Percentiles rank a stretch among this genome's conserved stretches.
These are phyloP conservation scores for Brachionus plicatilis DNA, from an alignment of 1,140 invertebrate genomes.

Conservation along the genomic window DNA sequence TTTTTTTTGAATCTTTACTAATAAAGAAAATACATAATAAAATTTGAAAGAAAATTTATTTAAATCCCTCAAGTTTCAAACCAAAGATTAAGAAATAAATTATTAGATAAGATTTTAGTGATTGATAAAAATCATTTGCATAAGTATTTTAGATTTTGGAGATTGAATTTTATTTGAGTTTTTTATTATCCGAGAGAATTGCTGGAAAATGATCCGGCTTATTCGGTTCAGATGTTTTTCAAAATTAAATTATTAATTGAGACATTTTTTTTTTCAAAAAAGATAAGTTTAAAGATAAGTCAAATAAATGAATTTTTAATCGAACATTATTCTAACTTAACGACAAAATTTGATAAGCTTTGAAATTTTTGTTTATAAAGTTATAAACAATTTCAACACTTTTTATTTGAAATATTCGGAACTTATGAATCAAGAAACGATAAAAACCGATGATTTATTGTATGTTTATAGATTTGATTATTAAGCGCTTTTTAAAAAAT, in stretches of 20 bases:
- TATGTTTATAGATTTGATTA: slow-evolving; percentile 31
- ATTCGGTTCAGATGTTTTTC: background rate
- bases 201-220: background rate
- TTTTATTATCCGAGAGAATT: background rate
- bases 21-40: no score
- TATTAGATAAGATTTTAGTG: background rate
- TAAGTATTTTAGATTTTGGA: background rate
- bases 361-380: background rate
- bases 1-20: no score
- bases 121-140: background rate
- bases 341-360: slow-evolving; percentile 10
- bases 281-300: background rate
- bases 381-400: slow-evolving; percentile 22
- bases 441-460: slow-evolving; percentile 25
- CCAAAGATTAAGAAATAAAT: background rate
- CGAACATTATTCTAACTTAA: background rate
- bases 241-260: no score
- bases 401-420: slow-evolving; percentile 23
- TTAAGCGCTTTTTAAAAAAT: background rate
- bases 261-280: background rate
- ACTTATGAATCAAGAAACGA: background rate
- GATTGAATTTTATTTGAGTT: background rate
- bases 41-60: no score
- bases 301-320: background rate
- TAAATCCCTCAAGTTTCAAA: background rate